Evolutionary conservation across 2,888 invertebrate genomes (phyloP).

Genomic region (Invenusta paracnida): DNA sequence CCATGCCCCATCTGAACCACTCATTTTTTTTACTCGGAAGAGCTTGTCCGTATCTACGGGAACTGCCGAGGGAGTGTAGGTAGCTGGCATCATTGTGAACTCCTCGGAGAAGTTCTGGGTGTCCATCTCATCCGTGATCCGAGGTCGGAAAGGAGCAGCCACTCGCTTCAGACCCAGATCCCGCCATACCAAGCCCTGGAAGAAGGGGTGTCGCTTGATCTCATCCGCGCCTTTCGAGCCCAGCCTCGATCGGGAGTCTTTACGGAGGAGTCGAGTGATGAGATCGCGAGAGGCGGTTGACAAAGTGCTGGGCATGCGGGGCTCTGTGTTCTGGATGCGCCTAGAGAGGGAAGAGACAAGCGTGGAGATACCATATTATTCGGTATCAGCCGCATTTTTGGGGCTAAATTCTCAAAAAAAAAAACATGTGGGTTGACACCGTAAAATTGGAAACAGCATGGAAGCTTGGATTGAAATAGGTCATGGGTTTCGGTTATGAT

Average conservation of each 20-base stretch:
- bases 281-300: slow-evolving; percentile 73
- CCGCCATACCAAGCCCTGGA: slow-evolving; percentile 73
- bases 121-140: slow-evolving; percentile 76
- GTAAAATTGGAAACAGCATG: no score
- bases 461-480: no score
- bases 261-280: slow-evolving; percentile 76
- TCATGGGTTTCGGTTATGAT: no score
- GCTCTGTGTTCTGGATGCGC: slow-evolving; percentile 79
- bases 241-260: slow-evolving; percentile 79
- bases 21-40: slow-evolving; percentile 67
- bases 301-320: slow-evolving; percentile 79
- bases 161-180: slow-evolving; percentile 73
- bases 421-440: no score
- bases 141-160: slow-evolving; percentile 83
- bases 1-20: no score
- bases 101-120: slow-evolving; percentile 93
- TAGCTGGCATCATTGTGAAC: slow-evolving; percentile 84
- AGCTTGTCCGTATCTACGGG: slow-evolving; percentile 71
- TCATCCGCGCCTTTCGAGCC: slow-evolving; percentile 78
- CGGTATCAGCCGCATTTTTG: no score
- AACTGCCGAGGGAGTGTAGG: slow-evolving; percentile 82
- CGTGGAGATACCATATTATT: no score
- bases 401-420: no score
- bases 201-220: slow-evolving; percentile 83
- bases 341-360: slow-evolving; percentile 59